Evolutionary conservation across 2,888 invertebrate species (phyloP).

Genomic region (Habrosyne pyritoides): DNA sequence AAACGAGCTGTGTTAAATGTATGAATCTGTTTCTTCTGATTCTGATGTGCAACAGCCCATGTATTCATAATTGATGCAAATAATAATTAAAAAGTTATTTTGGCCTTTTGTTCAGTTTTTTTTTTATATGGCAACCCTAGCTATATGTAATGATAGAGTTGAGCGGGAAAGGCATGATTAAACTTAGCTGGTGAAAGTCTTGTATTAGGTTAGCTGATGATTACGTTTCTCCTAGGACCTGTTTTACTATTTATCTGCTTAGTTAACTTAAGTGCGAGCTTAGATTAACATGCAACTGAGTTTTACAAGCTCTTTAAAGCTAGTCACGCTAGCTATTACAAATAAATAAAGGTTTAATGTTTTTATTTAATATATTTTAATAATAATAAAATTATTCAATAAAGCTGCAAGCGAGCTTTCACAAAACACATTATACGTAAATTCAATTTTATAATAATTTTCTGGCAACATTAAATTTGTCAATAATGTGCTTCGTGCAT

Average conservation of each 20-base stretch:
- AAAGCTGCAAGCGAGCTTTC: too few species aligned
- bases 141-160: background rate
- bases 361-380: too few species aligned
- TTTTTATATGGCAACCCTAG: background rate
- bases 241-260: constrained; percentile 3
- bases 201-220: constrained; percentile 3
- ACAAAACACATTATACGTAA: too few species aligned
- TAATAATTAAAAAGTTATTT: background rate
- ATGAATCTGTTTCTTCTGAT: too few species aligned
- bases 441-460: too few species aligned
- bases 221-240: constrained; percentile 1
- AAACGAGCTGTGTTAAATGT: too few species aligned
- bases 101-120: background rate
- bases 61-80: too few species aligned
- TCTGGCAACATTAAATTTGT: too few species aligned
- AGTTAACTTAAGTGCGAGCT: background rate
- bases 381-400: too few species aligned
- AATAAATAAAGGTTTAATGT: background rate
- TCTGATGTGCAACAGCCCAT: too few species aligned
- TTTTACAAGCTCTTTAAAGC: background rate
- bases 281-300: background rate
- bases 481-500: too few species aligned
- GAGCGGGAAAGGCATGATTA: background rate
- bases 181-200: constrained; percentile 1
- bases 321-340: background rate